Evolutionary conservation across 53 echinoderm and acorn worm genomes (phyloP).

Genomic region (Echinometra lucunter): DNA sequence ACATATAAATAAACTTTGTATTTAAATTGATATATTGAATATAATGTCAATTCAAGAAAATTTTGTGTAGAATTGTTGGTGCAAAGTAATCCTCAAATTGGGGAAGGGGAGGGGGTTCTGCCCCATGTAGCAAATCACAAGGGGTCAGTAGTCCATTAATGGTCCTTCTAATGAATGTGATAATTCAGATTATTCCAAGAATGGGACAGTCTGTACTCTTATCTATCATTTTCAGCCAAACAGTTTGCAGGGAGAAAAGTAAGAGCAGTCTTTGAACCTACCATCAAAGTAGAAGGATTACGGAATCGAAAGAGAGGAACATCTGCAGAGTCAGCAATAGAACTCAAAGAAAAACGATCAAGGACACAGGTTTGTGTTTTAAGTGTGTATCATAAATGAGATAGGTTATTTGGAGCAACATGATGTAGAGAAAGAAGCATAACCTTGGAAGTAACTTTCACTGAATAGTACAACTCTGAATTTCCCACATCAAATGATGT

Average conservation of each 20-base stretch:
- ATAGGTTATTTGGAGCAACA: background rate
- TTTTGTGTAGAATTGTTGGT: background rate
- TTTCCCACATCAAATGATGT: too few species aligned
- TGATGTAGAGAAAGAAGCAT: background rate
- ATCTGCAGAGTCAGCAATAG: constrained; percentile 97
- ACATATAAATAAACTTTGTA: too few species aligned
- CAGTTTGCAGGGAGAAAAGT: constrained; percentile 72
- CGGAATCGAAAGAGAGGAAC: constrained; percentile 94
- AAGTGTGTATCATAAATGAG: background rate
- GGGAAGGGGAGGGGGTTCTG: too few species aligned
- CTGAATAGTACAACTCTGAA: too few species aligned
- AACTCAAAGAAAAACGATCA: constrained; percentile 95
- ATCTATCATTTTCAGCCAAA: constrained; percentile 61
- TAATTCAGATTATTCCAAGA: constrained; percentile 4
- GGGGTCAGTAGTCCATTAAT: background rate
- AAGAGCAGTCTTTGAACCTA: constrained; percentile 94
- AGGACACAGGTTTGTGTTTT: constrained; percentile 92
- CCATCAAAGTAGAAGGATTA: constrained; percentile 98
- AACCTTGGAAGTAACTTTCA: too few species aligned
- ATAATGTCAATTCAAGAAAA: background rate
- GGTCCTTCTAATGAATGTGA: background rate
- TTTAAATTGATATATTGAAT: too few species aligned
- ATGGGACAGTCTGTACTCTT: too few species aligned
- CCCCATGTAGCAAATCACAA: background rate
- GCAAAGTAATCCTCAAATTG: background rate